Conservation (phyloP, 2,797 vertebrate genomes). For the Lacerta bilineata region DNA sequence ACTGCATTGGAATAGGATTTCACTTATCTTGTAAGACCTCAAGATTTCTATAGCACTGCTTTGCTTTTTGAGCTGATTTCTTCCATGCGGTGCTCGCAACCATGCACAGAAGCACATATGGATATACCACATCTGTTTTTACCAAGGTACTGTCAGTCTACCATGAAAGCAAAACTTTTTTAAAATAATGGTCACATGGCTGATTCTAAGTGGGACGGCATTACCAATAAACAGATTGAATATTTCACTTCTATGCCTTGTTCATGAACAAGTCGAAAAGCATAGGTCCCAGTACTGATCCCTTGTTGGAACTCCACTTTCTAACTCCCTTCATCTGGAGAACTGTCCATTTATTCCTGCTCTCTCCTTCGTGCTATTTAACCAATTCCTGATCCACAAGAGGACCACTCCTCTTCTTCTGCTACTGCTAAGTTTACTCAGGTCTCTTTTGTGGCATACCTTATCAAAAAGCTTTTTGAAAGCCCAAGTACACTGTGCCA, state of each 20-base stretch:
- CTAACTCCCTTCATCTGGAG: too few relatives aligned
- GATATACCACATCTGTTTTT: neutral
- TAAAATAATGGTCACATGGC: neutral
- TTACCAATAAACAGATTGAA: neutral
- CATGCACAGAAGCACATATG: neutral
- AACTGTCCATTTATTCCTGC: too few relatives aligned
- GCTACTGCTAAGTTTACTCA: too few relatives aligned
- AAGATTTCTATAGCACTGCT: neutral
- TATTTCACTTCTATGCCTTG: neutral
- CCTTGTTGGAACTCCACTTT: too few relatives aligned
- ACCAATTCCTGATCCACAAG: too few relatives aligned
- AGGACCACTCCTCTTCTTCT: too few relatives aligned
- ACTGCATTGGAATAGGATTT: neutral
- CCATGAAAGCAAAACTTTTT: neutral
- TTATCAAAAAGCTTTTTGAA: too few relatives aligned
- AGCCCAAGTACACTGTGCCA: too few relatives aligned
- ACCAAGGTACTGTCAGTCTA: neutral
- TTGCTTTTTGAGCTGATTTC: conserved; percentile 1
- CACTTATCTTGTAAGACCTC: neutral
- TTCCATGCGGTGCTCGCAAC: neutral
- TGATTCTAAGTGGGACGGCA: neutral
- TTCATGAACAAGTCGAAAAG: too few relatives aligned
- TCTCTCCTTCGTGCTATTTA: too few relatives aligned
- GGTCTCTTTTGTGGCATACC: too few relatives aligned
- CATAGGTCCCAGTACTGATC: too few relatives aligned